Evolutionary conservation across 2,113 vertebrate genomes (phyloP), one percentile per base, ranked within the genome.

Genomic region (Noctilio leporinus): DNA sequence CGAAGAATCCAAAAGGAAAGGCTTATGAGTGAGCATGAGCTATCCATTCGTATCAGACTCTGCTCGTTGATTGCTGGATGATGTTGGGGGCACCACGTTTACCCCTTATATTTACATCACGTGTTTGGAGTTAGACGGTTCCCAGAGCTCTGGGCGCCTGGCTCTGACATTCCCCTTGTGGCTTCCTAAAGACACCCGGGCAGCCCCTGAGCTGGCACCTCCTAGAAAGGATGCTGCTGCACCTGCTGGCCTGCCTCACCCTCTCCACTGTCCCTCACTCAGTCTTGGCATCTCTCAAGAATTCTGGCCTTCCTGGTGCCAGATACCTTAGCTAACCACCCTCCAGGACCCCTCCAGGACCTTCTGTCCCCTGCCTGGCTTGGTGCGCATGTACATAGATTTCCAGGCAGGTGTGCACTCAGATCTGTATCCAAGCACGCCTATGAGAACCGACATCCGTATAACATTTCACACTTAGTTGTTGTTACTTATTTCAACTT

Each of bases 41-140:
- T 2, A 0, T 40, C 28, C 1, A 0, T 69, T 69, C 78, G 53
- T 14, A 47, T 7, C 7, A 17, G 28, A n/a, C 16, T 70, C 33
- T 76, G 43, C 76, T 89, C 17, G 17, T 86, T 28, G 47, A 28
- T 4, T 67, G 33, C 53, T 49, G 65, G 33, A 55, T 49, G 35
- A 57, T 0, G 0, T 4, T 62, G 45, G 30, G 38, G 51, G 82
- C 10, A 8, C 22, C 45, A 11, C 19, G 19, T 81, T 89, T 12
- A 5, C 17, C 20, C 30, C 40, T 93, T 82, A 35, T 45, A 83
- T 77, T 43, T 87, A 78, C 84, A 87, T 11, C 35, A 40, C 51
- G 5, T 4, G 7, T 57, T 51, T 45, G 38, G 2, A 4, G 20
- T 57, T 49, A 49, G 47, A 65, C 15, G 11, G 47, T 20, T 53